Conservation (phyloP, 1,140 invertebrate genomes). For the Trissolcus basalis region DNA sequence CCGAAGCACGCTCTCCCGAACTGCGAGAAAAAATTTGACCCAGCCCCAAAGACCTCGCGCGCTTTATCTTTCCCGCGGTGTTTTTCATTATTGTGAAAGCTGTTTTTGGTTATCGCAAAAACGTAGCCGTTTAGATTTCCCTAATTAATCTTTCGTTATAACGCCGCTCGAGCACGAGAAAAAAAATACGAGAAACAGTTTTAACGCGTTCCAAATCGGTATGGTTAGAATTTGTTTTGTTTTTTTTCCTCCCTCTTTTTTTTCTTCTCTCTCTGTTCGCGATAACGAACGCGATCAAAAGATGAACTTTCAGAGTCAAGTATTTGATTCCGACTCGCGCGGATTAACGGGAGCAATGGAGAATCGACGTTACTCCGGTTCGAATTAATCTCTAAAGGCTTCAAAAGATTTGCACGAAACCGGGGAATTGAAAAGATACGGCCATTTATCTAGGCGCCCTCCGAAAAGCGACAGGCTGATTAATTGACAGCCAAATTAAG, state of each 20-base stretch:
- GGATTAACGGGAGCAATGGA: conserved; percentile 14
- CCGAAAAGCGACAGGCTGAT: conserved; percentile 3
- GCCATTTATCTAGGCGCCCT: conserved; percentile 8
- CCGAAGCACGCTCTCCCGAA: conserved; percentile 27
- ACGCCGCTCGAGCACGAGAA: no score
- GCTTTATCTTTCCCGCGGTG: no score
- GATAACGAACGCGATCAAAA: background rate
- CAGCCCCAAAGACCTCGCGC: no score
- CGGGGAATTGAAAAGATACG: conserved; percentile 7
- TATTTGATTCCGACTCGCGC: conserved; percentile 9
- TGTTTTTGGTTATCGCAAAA: no score
- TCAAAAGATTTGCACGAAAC: conserved; percentile 13
- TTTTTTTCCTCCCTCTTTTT: no score
- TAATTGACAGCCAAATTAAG: conserved; percentile 19
- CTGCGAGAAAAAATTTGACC: conserved; percentile 1
- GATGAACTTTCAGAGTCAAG: conserved; percentile 5
- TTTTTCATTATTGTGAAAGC: no score
- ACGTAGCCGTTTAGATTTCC: no score
- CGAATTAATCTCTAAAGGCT: conserved; percentile 23
- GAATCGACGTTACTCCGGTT: background rate
- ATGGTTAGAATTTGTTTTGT: background rate
- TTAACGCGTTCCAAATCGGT: no score
- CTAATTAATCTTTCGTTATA: no score
- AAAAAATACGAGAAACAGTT: no score
- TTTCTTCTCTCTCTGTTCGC: background rate